A percentile compares a stretch with the other conserved stretches of the same genome.
phyloP scores from a whole-genome alignment of 1,140 invertebrate species.

The Gyrodactylus salaris region DNA sequence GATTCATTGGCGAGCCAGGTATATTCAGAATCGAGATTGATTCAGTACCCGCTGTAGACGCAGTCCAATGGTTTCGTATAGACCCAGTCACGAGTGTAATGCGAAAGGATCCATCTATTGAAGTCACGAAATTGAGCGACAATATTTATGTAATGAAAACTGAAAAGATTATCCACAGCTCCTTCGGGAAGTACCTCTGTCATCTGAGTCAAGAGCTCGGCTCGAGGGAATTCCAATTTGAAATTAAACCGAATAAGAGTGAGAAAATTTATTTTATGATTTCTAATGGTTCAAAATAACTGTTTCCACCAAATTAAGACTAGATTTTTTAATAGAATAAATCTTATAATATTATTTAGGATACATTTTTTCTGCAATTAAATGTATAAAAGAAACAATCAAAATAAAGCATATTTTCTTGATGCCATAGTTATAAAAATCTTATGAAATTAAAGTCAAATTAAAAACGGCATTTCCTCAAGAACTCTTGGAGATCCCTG shows the following conservation, averaged over 20 bases:
- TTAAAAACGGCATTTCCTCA: not conserved
- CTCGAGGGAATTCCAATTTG: not conserved
- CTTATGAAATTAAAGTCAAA: not conserved
- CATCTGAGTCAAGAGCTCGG: not conserved
- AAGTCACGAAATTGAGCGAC: not conserved
- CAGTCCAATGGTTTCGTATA: no score
- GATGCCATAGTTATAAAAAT: no score
- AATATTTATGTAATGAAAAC: not conserved
- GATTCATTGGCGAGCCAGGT: not conserved
- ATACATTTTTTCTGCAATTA: no score
- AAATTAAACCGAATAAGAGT: not conserved
- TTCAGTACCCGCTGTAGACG: not conserved
- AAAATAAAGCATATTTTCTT: no score
- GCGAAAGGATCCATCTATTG: no score
- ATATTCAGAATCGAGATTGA: not conserved
- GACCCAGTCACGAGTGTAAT: no score
- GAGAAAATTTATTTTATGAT: not conserved
- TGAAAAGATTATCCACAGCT: not conserved
- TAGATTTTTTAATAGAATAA: no score
- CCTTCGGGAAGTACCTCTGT: not conserved
- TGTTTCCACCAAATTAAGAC: no score
- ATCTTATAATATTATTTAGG: no score
- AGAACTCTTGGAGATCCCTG: not conserved
- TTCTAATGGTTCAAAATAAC: no score
- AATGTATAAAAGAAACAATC: no score